These are phyloP conservation scores for Hipposideros larvatus DNA, from an alignment of 2,797 vertebrate species.

Conservation along the genomic window DNA sequence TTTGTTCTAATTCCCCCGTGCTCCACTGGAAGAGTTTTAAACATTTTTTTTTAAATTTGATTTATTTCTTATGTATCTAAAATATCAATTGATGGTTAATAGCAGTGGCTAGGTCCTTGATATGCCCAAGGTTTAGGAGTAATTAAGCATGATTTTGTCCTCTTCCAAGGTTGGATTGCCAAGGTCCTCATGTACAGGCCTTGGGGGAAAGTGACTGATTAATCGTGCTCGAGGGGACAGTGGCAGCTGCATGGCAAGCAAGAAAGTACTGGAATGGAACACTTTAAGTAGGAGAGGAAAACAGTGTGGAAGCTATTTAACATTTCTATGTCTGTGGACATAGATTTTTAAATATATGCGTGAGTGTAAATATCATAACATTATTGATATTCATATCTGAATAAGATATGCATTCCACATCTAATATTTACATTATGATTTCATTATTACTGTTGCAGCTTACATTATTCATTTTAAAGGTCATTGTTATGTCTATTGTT, in stretches of 20 bases:
- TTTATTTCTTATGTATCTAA: neutral
- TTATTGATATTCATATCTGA: constrained; percentile 26
- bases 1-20: neutral
- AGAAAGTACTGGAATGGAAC: neutral
- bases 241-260: neutral
- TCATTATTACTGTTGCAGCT: constrained; percentile 40
- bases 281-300: neutral
- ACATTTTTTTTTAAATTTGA: neutral
- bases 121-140: neutral
- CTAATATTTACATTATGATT: constrained; percentile 61
- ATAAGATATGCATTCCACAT: neutral
- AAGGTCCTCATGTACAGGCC: neutral
- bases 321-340: neutral
- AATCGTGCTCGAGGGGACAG: neutral
- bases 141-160: neutral
- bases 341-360: neutral
- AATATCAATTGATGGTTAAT: neutral
- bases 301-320: neutral
- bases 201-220: neutral
- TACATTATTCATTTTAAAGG: constrained; percentile 64
- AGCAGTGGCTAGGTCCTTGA: neutral
- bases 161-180: neutral
- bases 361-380: neutral
- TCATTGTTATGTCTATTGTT: neutral
- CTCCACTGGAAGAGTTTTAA: neutral